A percentile compares a stretch with the other conserved stretches of the same genome.
Conservation (phyloP, 2,113 vertebrate genomes). For the Asarcornis scutulata region DNA sequence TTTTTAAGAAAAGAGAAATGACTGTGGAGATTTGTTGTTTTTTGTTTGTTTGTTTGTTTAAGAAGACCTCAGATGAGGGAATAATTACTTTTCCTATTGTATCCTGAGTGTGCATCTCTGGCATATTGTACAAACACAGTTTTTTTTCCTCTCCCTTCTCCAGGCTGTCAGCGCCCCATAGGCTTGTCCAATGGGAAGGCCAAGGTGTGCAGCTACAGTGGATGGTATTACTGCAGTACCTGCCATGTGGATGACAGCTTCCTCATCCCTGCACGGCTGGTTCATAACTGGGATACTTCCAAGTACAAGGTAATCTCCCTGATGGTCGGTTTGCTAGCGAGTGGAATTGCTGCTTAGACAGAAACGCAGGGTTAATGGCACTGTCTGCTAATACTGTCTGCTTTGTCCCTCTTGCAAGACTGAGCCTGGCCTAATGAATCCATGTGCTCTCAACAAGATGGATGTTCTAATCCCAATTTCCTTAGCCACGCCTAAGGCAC, state of each 20-base stretch:
- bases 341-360: neutral
- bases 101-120: neutral
- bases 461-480: neutral
- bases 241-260: slow-evolving; percentile 96
- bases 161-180: slow-evolving; percentile 93
- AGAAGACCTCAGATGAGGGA: neutral
- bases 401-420: neutral
- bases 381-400: neutral
- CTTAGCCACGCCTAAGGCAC: neutral
- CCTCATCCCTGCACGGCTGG: slow-evolving; percentile 93
- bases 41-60: neutral
- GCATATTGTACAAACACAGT: neutral
- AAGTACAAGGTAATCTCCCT: slow-evolving; percentile 89
- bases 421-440: neutral
- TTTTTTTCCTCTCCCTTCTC: neutral
- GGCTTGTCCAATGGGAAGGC: slow-evolving; percentile 92
- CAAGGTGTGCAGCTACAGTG: slow-evolving; percentile 97
- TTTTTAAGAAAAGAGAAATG: neutral
- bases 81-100: neutral
- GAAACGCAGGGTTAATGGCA: neutral
- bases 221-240: slow-evolving; percentile 95
- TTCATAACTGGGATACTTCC: slow-evolving; percentile 98
- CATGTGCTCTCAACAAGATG: accelerated
- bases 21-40: neutral
- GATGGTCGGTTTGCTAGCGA: neutral